Base-by-base conservation (phyloP, 1,140 invertebrate species). In the Cotesia chilonis region DNA sequence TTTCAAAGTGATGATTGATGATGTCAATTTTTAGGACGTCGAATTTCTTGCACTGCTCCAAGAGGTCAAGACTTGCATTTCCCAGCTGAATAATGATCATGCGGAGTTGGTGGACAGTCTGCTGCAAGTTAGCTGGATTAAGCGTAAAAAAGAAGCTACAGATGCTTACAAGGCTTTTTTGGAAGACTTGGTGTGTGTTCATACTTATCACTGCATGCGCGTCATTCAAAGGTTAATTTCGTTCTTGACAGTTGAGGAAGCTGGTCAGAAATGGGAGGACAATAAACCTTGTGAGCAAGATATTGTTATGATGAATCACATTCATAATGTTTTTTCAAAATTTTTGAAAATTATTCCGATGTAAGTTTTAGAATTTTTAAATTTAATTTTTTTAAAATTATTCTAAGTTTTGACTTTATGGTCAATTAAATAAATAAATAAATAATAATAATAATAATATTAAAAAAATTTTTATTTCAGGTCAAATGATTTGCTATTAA, bases 281-380 rank as follows among this genome's bases (percentile, higher is more conserved):
- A 83, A 85, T 51, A 76, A 85, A 66, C 87, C 86, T 47, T 81
- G 76, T 28, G 77, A 84, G 74, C 79, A 84, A 76, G 88, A 89
- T 76, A 76, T 80, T 73, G 76, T 80, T 47, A 86, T 82, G 75
- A 88, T 88, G 72, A 78, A 81, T 66, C 87, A 91, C 77, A 79
- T 90, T 52, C 92, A 92, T 79, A 80, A 87, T 66, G 81, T 90
- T 52, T 78, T 92, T 2, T 81, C 84, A 76, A 81, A 84, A 72
- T 83, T 92, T 74, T 79, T 91, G 59, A 83, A 87, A 80, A 84
- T 90, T 61, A 88, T 92, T 65, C 92, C 92, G 68, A 89, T 91
- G 92, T 92, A 88, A 89, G 41, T 68, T 73, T 71, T 72, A 80
- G 54, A 71, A 68, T 75, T 64, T 66, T 60, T 72, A 78, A 71